Base-by-base conservation (phyloP, 2,113 vertebrate genomes). In the Sporophila hypoxantha region DNA sequence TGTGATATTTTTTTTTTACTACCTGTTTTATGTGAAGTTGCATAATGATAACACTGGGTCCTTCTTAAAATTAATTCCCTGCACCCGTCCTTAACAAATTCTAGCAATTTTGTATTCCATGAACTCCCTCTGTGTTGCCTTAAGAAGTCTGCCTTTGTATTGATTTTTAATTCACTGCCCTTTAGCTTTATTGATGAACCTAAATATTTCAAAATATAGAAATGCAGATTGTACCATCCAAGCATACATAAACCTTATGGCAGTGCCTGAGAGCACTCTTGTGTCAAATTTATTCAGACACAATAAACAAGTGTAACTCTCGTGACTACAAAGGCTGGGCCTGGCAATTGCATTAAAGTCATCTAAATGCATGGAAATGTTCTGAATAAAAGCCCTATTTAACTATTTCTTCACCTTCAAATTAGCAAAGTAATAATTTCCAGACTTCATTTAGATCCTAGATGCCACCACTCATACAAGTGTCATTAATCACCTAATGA, bases 151-250 rank as follows among this genome's bases (percentile, higher is more conserved):
- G 85, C 77, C 44, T 86, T 82, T 86, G 30, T 92, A 92, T 95
- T 91, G 91, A 95, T 95, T 94, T 92, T 94, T 95, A 93, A 95
- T 95, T 94, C 77, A 46, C 87, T 92, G 26, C 70, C 92, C 76
- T 83, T 92, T 95, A 95, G 82, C 85, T 94, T 87, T 91, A 92
- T 94, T 92, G 92, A 94, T 86, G 92, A 89, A 42, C 50, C 42
- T 93, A 94, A 89, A 84, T 93, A 88, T 93, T 95, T 86, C 42
- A 89, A 89, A 89, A 83, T 62, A 76, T 1, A 93, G 82, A 89
- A 85, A 83, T 78, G 69, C 85, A 89, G 66, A 83, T 84, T 83
- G 30, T 59, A 65, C 79, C 61, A 85, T 34, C 55, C 70, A 88
- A 89, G 80, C 82, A 59, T 78, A 46, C 36, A n/a, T 53, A 89